Base-by-base conservation (phyloP, 2,797 vertebrate species). In the Furcifer pardalis region DNA sequence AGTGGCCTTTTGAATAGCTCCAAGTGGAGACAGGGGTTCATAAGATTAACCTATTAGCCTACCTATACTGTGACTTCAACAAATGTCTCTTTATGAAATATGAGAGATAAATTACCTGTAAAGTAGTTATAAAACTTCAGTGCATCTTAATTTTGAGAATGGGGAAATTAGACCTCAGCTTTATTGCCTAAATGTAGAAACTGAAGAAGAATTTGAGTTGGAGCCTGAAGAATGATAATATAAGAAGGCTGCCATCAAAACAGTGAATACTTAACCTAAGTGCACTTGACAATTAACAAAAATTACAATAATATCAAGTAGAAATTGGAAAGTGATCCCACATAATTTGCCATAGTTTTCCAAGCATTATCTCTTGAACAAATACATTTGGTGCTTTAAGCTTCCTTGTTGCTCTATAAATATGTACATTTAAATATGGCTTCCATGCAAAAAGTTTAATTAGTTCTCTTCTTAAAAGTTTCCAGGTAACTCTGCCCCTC, bases 381-480 rank as follows among this genome's bases (percentile, higher is more conserved):
- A 83, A 82, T 62, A 69, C 25, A 46, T 82, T 86, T 89, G 79
- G 66, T 8, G 4, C 63, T 76, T 86, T 79, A 56, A 9, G 0
- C 62, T 77, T 35, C 44, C 37, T 66, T 68, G 44, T 68, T 88
- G 37, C 46, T 90, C 84, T 83, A 87, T 89, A 40, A 76, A 62
- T 71, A 78, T 79, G 81, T 87, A 81, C n/a, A 89, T 52, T 77
- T 84, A 62, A 76, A 49, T 27, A 52, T 30, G 27, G 32, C 13
- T 71, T 40, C 63, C 52, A 60, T 86, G 81, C 59, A 76, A 62
- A n/a, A 90, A 86, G 52, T 75, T 68, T 30, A 89, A 87, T 92
- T 85, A 72, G 81, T 68, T 89, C 87, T 90, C 82, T 85, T 52
- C 23, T 35, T 15, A 12, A 19, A 13, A 86, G 69, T 86, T 94